Evolutionary conservation across 2,797 vertebrate genomes (phyloP), one percentile per base, ranked within the genome.

Genomic region (Melanotaenia trifasciata): DNA sequence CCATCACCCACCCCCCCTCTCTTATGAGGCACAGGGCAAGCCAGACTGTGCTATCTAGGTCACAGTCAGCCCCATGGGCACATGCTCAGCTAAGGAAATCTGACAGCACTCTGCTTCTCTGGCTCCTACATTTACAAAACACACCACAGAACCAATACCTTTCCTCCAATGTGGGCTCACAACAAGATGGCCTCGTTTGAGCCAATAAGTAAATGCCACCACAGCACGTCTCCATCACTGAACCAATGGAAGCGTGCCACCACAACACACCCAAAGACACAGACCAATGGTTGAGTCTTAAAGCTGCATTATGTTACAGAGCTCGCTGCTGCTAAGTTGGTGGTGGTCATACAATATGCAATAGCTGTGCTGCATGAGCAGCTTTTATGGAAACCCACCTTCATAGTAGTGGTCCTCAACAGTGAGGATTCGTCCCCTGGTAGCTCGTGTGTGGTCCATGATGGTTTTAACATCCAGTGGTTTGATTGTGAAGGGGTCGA

Each of bases 331-430:
- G 68, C 56, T 65, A 33, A 68, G 65, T 59, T 67, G n/a, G 43
- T 3, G 11, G 26, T 57, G 65, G 38, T 77, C 80, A 83, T 84
- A 22, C 50, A 86, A 72, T 80, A 90, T 84, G 80, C 45, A 86
- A 76, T 59, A 58, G 53, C 51, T 62, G 70, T 62, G 56, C 50
- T 57, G 68, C 45, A 43, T 51, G 26, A 74, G 28, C 20, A 71
- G 20, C 0, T 22, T 79, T 69, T 47, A 61, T 58, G 58, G 33
- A 81, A 56, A 13, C 87, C 72, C 85, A 97, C 98, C 97, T 94
- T 99, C 96, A 3, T 95, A 94, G 87, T 99, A 99, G 87, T 99
- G 98, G 83, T 99, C 98, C 82, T 99, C 98, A 84, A 99, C 97
- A 0, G 96, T 98, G 85, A 99, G 90, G 88, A 99, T 93, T 64